phyloP scores from a whole-genome alignment of 2,113 vertebrate genomes.

The Balaeniceps rex region DNA sequence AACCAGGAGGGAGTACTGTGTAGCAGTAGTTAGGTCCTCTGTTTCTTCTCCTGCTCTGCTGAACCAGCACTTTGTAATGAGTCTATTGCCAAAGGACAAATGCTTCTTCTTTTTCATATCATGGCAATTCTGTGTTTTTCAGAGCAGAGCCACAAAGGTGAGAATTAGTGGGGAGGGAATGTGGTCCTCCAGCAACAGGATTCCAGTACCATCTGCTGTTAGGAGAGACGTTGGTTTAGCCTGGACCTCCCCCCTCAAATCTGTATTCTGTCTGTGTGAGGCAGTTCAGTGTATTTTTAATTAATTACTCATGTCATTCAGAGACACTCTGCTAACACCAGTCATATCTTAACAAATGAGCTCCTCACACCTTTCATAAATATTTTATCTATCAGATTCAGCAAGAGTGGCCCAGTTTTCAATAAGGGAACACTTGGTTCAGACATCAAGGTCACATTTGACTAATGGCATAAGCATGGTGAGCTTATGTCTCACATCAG shows the following conservation, averaged over 20 bases:
- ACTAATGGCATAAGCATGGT: neutral
- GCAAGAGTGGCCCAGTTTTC: neutral
- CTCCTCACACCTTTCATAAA: slow-evolving; percentile 36
- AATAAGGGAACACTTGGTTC: neutral
- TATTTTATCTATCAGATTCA: slow-evolving; percentile 25
- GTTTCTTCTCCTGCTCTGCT: neutral
- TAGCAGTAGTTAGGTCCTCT: neutral
- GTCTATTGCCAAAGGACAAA: neutral
- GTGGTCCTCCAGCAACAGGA: neutral
- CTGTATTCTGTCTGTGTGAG: neutral
- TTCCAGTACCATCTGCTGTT: slow-evolving; percentile 17
- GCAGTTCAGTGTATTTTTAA: slow-evolving; percentile 8
- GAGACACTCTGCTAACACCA: neutral
- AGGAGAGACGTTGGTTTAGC: neutral
- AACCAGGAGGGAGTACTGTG: neutral
- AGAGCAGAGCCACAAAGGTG: neutral
- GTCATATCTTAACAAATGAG: slow-evolving; percentile 39
- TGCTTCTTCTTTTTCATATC: neutral
- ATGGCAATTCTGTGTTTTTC: neutral
- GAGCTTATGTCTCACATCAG: neutral
- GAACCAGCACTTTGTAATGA: neutral
- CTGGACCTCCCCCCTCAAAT: neutral
- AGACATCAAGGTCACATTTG: neutral
- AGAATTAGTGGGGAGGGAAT: neutral
- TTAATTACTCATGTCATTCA: slow-evolving; percentile 45